Percentiles rank a stretch among this genome's conserved stretches.
phyloP scores from a whole-genome alignment of 2,113 vertebrate genomes.

The Lontra canadensis region DNA sequence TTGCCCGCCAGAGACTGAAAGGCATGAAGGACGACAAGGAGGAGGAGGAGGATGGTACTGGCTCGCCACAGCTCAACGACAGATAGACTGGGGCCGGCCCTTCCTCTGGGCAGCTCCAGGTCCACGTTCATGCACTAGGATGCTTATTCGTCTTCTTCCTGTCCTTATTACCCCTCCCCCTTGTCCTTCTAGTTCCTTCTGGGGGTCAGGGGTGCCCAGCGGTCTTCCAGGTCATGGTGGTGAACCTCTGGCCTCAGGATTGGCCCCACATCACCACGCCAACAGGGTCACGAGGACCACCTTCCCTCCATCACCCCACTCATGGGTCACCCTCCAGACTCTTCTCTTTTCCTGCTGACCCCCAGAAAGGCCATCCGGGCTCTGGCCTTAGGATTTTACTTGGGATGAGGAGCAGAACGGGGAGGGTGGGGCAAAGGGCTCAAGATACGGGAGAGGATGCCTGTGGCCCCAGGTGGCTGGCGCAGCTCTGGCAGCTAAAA shows the following conservation, averaged over 20 bases:
- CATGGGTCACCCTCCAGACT: not conserved
- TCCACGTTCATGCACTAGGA: slow-evolving; percentile 66
- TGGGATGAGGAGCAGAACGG: slow-evolving; percentile 3
- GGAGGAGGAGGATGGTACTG: slow-evolving; percentile 91
- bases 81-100: slow-evolving; percentile 82
- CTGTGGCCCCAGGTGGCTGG: not conserved
- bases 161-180: slow-evolving; percentile 32
- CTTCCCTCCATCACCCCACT: slow-evolving; percentile 31
- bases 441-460: not conserved
- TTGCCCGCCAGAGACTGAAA: slow-evolving; percentile 94
- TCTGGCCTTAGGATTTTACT: slow-evolving; percentile 39
- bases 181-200: slow-evolving; percentile 78
- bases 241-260: slow-evolving; percentile 79
- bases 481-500: slow-evolving; percentile 51
- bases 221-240: slow-evolving; percentile 73
- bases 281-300: not conserved
- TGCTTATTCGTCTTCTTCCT: slow-evolving; percentile 71
- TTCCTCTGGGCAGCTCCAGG: not conserved
- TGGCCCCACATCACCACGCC: slow-evolving; percentile 78
- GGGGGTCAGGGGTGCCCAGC: not conserved
- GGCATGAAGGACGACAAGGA: slow-evolving; percentile 93
- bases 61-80: slow-evolving; percentile 90
- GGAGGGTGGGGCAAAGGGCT: not conserved
- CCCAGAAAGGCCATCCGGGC: not conserved
- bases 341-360: not conserved